phyloP scores from a whole-genome alignment of 2,113 vertebrate genomes.

The Lipotes vexillifer region DNA sequence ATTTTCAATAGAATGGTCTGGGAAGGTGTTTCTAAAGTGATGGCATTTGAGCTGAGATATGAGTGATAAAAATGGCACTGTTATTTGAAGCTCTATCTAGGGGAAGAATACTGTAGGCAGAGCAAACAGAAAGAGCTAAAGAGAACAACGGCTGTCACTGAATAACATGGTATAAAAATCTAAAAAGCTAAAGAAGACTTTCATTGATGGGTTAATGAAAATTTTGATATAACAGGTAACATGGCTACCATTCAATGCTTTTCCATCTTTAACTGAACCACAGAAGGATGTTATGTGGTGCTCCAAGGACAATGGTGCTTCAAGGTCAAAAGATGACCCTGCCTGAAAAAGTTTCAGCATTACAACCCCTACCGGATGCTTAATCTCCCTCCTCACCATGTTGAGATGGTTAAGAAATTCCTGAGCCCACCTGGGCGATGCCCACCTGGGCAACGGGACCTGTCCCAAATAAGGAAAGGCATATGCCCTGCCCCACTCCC shows the following conservation, averaged over 20 bases:
- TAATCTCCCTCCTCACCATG: no score
- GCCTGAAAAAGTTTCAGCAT: no score
- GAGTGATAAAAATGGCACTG: neutral
- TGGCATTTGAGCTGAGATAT: neutral
- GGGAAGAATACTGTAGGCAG: neutral
- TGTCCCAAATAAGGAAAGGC: no score
- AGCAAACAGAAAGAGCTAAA: conserved; percentile 12
- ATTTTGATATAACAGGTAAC: neutral
- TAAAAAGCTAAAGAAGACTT: neutral
- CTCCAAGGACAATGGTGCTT: no score
- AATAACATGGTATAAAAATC: neutral
- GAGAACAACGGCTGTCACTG: neutral
- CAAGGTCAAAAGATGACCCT: no score
- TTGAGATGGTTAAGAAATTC: no score
- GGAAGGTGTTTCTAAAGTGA: neutral
- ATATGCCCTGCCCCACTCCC: no score
- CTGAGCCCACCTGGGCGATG: no score
- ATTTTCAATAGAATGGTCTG: neutral
- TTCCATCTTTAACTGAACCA: neutral
- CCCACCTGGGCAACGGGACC: no score
- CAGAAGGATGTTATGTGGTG: neutral
- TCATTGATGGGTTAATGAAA: neutral
- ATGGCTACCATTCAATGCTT: neutral
- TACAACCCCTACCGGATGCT: no score
- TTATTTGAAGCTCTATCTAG: neutral